Conservation (phyloP, 2,888 invertebrate species). For the Spilosoma lubricipeda region DNA sequence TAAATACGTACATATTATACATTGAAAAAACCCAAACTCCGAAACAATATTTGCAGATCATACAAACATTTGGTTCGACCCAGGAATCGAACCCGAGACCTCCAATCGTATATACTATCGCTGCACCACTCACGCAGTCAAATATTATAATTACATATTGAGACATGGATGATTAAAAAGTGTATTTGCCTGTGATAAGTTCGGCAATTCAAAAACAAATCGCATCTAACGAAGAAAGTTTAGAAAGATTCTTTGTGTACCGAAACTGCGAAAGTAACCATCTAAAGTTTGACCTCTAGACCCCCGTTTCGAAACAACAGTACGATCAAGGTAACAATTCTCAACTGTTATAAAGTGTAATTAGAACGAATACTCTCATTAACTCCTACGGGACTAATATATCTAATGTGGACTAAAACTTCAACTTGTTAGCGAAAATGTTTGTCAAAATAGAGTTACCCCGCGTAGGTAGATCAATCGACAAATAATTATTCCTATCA, state of each 20-base stretch:
- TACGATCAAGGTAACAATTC: conserved; percentile 7
- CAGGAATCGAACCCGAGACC: no score
- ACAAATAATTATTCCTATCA: background rate
- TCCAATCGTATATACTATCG: no score
- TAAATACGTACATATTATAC: no score
- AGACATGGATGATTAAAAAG: no score
- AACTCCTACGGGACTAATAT: background rate
- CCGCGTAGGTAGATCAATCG: background rate
- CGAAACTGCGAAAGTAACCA: conserved; percentile 9
- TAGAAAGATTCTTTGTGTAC: background rate
- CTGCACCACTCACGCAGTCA: no score
- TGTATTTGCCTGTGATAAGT: no score
- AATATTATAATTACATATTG: no score
- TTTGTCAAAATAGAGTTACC: background rate
- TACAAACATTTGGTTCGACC: no score
- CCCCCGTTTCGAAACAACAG: conserved; percentile 7
- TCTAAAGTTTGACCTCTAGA: conserved; percentile 15
- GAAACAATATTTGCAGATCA: no score
- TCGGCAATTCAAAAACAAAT: background rate
- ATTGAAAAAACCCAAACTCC: no score
- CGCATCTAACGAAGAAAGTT: background rate
- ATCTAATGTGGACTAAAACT: conserved; percentile 10
- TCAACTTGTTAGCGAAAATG: background rate
- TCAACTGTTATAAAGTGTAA: conserved; percentile 18
- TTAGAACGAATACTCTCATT: conserved; percentile 8